Evolutionary conservation across 1,140 invertebrate genomes (phyloP).

Genomic region (Catajapyx aquilonaris): DNA sequence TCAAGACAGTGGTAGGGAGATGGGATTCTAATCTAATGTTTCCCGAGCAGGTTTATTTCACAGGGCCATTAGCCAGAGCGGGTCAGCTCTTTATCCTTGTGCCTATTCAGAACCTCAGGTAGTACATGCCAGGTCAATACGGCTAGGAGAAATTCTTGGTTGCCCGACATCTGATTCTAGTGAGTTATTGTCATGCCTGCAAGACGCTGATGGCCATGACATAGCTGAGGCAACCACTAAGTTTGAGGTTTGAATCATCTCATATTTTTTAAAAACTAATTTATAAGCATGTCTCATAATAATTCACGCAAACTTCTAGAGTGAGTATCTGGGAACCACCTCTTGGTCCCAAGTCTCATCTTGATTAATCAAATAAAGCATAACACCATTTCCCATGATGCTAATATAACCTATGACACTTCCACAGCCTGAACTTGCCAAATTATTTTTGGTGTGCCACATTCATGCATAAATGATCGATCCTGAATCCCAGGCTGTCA

Average conservation of each 20-base stretch:
- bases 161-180: too few species aligned
- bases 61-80: background rate
- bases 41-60: background rate
- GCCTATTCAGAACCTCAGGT: background rate
- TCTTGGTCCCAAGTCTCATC: too few species aligned
- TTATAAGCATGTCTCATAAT: too few species aligned
- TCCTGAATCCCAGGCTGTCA: too few species aligned
- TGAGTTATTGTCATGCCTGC: too few species aligned
- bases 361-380: too few species aligned
- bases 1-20: background rate
- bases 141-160: background rate
- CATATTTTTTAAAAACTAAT: too few species aligned
- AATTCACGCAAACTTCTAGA: constrained; percentile 2
- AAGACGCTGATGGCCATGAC: too few species aligned
- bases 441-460: background rate
- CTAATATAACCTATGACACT: background rate
- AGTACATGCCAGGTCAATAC: background rate
- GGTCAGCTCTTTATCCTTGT: background rate
- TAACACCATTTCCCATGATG: too few species aligned
- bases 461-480: background rate
- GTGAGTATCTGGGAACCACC: background rate
- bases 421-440: background rate
- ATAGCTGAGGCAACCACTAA: too few species aligned
- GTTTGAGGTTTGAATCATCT: too few species aligned
- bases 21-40: background rate